These are phyloP conservation scores for Hystrix brachyura DNA, from an alignment of 2,113 vertebrate species.

Conservation along the genomic window DNA sequence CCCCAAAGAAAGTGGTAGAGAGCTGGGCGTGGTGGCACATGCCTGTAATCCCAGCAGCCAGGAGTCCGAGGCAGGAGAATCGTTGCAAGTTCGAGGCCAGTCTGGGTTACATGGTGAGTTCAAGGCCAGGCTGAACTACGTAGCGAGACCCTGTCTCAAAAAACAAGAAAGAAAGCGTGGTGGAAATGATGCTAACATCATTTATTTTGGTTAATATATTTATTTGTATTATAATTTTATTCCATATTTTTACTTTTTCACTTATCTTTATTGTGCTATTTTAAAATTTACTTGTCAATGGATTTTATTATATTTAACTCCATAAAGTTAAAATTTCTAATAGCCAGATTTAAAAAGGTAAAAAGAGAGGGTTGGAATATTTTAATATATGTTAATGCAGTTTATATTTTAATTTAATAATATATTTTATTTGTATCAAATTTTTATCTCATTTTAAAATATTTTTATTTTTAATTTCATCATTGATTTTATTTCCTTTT, in stretches of 20 bases:
- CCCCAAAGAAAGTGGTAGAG: background rate
- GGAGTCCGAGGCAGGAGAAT: no score
- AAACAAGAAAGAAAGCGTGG: no score
- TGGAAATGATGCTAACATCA: background rate
- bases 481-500: background rate
- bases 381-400: background rate
- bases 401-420: background rate
- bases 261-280: background rate
- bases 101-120: no score
- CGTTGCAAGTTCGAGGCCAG: no score
- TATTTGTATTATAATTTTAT: background rate
- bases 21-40: no score
- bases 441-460: background rate
- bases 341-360: background rate
- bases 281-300: background rate
- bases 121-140: no score
- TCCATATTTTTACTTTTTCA: background rate
- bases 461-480: background rate
- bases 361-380: background rate
- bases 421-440: background rate
- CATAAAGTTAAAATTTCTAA: background rate
- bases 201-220: background rate
- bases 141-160: no score
- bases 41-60: no score
- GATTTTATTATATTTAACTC: background rate